These are phyloP conservation scores for Drymodes brunneopygia DNA, from an alignment of 2,113 vertebrate genomes.

Conservation along the genomic window DNA sequence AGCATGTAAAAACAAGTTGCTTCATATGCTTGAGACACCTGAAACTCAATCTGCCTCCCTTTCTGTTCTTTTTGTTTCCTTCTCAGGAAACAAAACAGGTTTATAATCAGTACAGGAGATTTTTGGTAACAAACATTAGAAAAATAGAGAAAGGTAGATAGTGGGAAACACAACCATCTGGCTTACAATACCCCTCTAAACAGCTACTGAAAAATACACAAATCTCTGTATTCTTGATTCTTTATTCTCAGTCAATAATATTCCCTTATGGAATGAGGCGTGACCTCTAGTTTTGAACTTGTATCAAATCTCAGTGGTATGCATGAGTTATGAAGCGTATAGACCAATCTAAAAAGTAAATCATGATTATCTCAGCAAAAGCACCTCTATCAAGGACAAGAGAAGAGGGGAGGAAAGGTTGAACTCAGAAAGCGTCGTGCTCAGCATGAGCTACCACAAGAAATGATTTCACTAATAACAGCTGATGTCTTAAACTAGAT, in stretches of 20 bases:
- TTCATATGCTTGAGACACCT: neutral
- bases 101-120: neutral
- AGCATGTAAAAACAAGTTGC: neutral
- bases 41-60: neutral
- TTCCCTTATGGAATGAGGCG: neutral
- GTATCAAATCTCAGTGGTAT: neutral
- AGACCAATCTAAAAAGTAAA: neutral
- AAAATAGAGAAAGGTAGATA: neutral
- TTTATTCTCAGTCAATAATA: neutral
- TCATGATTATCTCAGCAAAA: neutral
- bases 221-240: neutral
- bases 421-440: neutral
- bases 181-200: neutral
- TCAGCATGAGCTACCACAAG: neutral
- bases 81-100: neutral
- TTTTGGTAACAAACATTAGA: neutral
- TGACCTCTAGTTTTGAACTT: neutral
- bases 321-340: neutral
- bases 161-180: neutral
- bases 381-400: neutral
- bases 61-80: neutral
- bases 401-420: neutral
- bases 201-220: neutral
- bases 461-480: neutral
- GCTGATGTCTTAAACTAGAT: neutral